A percentile compares a stretch with the other conserved stretches of the same genome.
phyloP scores from a whole-genome alignment of 2,797 vertebrate species.

The Protonibea diacanthus region DNA sequence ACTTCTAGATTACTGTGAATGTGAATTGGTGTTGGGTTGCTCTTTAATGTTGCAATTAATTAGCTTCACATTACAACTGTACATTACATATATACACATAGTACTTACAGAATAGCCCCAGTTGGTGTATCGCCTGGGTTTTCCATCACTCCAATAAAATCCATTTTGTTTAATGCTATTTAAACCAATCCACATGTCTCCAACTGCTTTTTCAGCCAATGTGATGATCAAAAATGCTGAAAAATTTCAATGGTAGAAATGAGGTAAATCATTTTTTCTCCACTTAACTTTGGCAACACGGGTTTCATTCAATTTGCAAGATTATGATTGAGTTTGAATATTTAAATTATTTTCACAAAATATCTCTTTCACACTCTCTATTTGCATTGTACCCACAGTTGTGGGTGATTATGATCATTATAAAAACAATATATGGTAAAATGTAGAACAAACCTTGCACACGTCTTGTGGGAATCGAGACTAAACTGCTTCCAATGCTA shows the following conservation, averaged over 20 bases:
- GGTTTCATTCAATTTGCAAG: neutral
- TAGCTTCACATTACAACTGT: neutral
- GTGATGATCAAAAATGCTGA: constrained; percentile 71
- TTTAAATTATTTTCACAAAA: neutral
- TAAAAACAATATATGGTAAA: neutral
- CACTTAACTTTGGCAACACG: neutral
- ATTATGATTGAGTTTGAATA: neutral
- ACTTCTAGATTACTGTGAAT: too few relatives aligned
- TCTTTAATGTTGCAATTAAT: neutral
- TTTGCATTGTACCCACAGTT: neutral
- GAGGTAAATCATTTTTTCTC: accelerated
- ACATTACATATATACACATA: neutral
- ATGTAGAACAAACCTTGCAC: constrained; percentile 73
- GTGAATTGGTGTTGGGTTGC: neutral
- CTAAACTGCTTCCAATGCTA: constrained; percentile 62
- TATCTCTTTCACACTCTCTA: neutral
- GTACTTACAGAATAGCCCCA: constrained; percentile 85
- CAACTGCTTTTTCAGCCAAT: constrained; percentile 30
- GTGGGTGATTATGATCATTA: neutral
- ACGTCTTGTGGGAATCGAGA: constrained; percentile 67
- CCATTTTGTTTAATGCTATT: constrained; percentile 86
- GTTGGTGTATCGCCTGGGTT: constrained; percentile 86
- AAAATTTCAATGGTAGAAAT: constrained; percentile 20
- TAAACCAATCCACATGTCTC: constrained; percentile 90
- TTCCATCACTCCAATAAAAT: constrained; percentile 92